Evolutionary conservation across 23 tunicate species (phyloP).

Genomic region (Ascidia mentula): DNA sequence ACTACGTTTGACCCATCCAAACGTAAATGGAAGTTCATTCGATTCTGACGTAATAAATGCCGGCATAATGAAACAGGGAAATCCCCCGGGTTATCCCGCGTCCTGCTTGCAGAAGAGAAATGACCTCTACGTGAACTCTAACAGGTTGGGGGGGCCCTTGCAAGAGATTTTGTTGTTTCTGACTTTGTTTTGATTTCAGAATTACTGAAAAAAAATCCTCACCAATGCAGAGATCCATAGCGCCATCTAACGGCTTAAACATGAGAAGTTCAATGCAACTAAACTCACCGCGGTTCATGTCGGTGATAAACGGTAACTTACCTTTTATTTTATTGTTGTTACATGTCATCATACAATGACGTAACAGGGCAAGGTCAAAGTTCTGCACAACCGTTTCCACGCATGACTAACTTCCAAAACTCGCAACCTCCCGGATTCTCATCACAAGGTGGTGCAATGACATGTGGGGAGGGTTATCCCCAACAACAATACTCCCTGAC

Average conservation of each 20-base stretch:
- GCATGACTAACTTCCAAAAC: not conserved
- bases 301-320: not conserved
- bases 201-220: not conserved
- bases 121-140: slow-evolving; percentile 8
- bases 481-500: slow-evolving; percentile 1
- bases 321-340: not conserved
- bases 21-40: not conserved
- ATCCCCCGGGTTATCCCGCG: slow-evolving; percentile 2
- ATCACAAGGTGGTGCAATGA: not conserved
- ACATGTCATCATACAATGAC: not conserved
- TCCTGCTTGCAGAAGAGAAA: slow-evolving; percentile 13
- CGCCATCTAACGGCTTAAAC: not conserved
- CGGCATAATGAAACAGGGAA: not conserved
- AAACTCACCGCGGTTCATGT: not conserved
- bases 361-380: not conserved
- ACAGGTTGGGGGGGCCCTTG: slow-evolving; percentile 10
- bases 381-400: not conserved
- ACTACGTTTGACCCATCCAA: not conserved
- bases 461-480: not conserved
- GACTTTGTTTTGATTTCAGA: too few relatives aligned
- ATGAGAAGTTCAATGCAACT: not conserved
- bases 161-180: too few relatives aligned
- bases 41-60: not conserved
- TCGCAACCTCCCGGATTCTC: not conserved
- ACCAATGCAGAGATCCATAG: not conserved